These are phyloP conservation scores for Jacana jacana DNA, from an alignment of 2,113 vertebrate genomes.

Conservation along the genomic window DNA sequence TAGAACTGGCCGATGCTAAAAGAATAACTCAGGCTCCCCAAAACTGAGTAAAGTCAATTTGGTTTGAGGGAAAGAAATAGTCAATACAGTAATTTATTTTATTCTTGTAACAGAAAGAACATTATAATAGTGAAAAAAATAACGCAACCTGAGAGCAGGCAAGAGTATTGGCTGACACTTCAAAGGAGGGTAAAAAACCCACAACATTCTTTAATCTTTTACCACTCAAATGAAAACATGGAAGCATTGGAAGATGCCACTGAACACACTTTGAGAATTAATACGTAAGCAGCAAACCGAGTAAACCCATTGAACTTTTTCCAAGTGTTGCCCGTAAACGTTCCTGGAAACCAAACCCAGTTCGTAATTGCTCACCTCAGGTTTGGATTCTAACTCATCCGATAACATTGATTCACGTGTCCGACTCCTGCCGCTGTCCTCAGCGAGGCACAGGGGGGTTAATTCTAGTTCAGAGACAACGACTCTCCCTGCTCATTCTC, in stretches of 20 bases:
- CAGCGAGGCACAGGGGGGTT: slow-evolving; percentile 52
- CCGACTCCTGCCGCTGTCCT: slow-evolving; percentile 75
- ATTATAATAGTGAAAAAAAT: background rate
- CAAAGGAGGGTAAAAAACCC: background rate
- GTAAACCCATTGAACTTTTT: background rate
- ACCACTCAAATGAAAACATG: background rate
- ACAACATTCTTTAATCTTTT: background rate
- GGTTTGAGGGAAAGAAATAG: background rate
- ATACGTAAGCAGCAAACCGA: background rate
- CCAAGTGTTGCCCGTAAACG: background rate
- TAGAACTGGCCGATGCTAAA: background rate
- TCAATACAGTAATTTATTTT: background rate
- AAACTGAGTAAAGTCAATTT: background rate
- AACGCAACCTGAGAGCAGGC: background rate
- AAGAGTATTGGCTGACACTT: background rate
- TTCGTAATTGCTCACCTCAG: slow-evolving; percentile 84
- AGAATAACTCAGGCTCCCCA: background rate
- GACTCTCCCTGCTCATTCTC: slow-evolving; percentile 50
- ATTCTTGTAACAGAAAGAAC: background rate
- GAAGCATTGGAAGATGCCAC: background rate
- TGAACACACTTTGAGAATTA: background rate
- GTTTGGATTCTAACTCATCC: slow-evolving; percentile 99
- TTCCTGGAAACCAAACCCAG: background rate
- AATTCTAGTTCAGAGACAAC: slow-evolving; percentile 52
- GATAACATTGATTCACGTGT: slow-evolving; percentile 97